These are phyloP conservation scores for Rotaria socialis DNA, from an alignment of 2,888 invertebrate genomes.

Conservation along the genomic window DNA sequence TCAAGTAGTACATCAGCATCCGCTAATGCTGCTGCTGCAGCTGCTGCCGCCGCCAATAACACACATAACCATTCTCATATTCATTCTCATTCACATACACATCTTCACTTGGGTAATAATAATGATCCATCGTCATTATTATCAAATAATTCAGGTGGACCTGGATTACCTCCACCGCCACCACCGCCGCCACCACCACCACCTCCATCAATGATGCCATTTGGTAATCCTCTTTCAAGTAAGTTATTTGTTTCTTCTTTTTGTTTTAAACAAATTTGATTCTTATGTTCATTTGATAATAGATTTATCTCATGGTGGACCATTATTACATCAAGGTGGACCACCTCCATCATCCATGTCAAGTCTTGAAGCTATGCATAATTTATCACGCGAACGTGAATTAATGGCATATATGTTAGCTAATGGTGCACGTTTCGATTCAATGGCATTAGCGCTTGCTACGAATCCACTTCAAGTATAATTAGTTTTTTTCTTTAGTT, in stretches of 20 bases:
- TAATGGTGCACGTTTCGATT: not conserved
- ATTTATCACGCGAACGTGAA: conserved; percentile 27
- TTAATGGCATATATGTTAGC: conserved; percentile 26
- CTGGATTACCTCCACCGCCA: not conserved
- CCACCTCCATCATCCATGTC: not conserved
- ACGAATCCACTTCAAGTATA: conserved; percentile 3
- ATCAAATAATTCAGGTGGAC: not conserved
- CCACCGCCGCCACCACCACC: not conserved
- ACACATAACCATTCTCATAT: conserved; percentile 31
- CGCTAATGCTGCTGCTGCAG: not conserved
- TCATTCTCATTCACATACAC: conserved; percentile 33
- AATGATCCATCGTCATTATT: not conserved
- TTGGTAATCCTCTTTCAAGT: not conserved
- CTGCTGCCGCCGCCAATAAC: not conserved
- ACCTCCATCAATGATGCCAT: not conserved
- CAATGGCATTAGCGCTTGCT: not conserved
- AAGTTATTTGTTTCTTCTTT: not conserved
- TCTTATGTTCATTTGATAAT: not conserved
- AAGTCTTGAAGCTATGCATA: conserved; percentile 22
- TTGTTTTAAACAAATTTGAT: not conserved
- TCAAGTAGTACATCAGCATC: not conserved
- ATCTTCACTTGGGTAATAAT: conserved; percentile 2
- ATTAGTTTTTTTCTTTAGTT: no score
- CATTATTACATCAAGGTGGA: not conserved
- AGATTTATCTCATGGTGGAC: not conserved